Evolutionary conservation across 2,888 invertebrate species (phyloP).

Genomic region (Rhingia campestris): DNA sequence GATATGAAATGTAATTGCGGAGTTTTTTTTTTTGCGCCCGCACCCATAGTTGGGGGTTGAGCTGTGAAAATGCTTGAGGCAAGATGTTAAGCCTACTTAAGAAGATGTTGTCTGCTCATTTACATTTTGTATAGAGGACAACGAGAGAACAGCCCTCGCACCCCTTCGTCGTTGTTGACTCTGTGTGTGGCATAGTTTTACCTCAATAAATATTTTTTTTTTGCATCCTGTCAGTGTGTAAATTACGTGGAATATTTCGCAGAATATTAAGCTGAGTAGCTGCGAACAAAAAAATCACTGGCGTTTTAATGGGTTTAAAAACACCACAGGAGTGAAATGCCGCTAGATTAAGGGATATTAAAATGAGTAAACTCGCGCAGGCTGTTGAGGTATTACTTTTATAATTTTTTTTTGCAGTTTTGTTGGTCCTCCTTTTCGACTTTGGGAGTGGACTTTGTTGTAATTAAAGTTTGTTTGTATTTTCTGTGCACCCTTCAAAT

Average conservation of each 20-base stretch:
- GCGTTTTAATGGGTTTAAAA: constrained; percentile 61
- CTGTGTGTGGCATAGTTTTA: constrained; percentile 56
- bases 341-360: constrained; percentile 68
- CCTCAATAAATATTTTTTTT: constrained; percentile 18
- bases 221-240: constrained; percentile 22
- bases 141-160: constrained; percentile 27
- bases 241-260: constrained; percentile 48
- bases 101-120: constrained; percentile 74
- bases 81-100: constrained; percentile 73
- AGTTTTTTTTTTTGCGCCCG: constrained; percentile 18
- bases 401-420: constrained; percentile 21
- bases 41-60: constrained; percentile 6
- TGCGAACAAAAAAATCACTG: constrained; percentile 42
- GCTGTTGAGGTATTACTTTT: constrained; percentile 18
- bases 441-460: constrained; percentile 31
- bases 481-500: constrained; percentile 16
- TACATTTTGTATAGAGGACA: constrained; percentile 66
- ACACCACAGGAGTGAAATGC: constrained; percentile 65
- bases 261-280: constrained; percentile 38
- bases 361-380: constrained; percentile 46
- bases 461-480: constrained; percentile 51
- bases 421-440: constrained; percentile 21
- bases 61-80: constrained; percentile 69
- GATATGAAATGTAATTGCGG: constrained; percentile 67
- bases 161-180: constrained; percentile 29